Base-by-base conservation (phyloP, 2,797 vertebrate genomes). In the Syndactyla subalaris region DNA sequence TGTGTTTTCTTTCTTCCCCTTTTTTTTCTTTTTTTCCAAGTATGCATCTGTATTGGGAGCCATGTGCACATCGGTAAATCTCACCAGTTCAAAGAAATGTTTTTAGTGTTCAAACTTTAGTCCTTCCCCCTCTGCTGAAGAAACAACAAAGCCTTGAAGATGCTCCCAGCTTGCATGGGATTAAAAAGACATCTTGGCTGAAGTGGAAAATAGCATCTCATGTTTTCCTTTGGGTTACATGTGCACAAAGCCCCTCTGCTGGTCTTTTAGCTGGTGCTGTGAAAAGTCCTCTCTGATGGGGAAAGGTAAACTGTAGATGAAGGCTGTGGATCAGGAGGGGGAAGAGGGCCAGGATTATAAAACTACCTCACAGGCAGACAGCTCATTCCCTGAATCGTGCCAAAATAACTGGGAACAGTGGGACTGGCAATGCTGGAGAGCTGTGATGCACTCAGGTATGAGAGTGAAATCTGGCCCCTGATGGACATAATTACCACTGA, bases 71-170 rank as follows among this genome's bases (percentile, higher is more conserved):
- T 36, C 1, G 10, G 86, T 89, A 93, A 91, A 87, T 88, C 88
- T 95, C 0, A 1, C 78, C 9, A 9, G 92, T 97, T 97, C 95
- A 97, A 97, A 97, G 81, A 86, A 81, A 66, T 90, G 84, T 79
- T 95, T 92, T 92, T 49, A 95, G 72, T 11, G 17, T 89, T 97
- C 91, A 89, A 95, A 79, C 88, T 96, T 93, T 78, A 93, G 70
- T 62, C 36, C 71, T 94, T 75, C 32, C 55, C 70, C 36, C 68
- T 81, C 86, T 89, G 67, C 89, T 90, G 80, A 86, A 92, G 93
- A 92, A 90, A 94, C 81, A 94, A 93, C 86, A 97, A 95, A 97
- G 89, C 84, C 79, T 92, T 67, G 52, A 91, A 95, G 92, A 94
- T 41, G 65, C 92, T 97, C 85, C 91, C 73, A 95, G 84, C 85